phyloP scores from a whole-genome alignment of 2,113 vertebrate species.

The Oreochromis tanganicae region DNA sequence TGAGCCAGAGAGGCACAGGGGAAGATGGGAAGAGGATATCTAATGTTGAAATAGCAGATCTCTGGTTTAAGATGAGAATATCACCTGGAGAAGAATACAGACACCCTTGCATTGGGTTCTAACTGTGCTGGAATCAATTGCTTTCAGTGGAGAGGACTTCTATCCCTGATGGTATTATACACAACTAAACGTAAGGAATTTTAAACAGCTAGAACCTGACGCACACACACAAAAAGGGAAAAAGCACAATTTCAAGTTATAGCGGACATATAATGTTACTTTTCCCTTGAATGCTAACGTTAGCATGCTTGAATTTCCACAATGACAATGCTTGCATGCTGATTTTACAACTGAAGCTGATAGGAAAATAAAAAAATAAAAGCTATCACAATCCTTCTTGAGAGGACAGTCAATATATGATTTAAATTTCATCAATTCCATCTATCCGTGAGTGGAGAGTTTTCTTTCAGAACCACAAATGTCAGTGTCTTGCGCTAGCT shows the following conservation, averaged over 20 bases:
- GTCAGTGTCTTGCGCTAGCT: background rate
- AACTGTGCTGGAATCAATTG: constrained; percentile 15
- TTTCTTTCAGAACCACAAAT: background rate
- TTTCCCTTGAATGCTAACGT: background rate
- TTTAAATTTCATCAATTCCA: background rate
- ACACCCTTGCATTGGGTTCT: background rate
- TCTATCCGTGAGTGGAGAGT: background rate
- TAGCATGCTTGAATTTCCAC: background rate
- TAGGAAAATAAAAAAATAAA: background rate
- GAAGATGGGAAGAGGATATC: background rate
- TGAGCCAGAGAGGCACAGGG: background rate
- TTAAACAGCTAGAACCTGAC: background rate
- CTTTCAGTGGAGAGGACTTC: background rate
- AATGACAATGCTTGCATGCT: background rate
- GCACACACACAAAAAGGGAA: background rate
- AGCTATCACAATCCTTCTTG: background rate
- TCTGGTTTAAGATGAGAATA: constrained; percentile 1
- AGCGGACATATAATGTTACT: background rate
- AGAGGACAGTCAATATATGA: background rate
- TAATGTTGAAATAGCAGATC: constrained; percentile 18
- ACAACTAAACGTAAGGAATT: background rate
- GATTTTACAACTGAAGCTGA: background rate
- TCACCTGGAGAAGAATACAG: background rate
- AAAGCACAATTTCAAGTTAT: background rate
- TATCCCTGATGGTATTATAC: background rate